A percentile compares a stretch with the other conserved stretches of the same genome.
phyloP scores from a whole-genome alignment of 2,113 vertebrate species.

The Emydura subglobosa region DNA sequence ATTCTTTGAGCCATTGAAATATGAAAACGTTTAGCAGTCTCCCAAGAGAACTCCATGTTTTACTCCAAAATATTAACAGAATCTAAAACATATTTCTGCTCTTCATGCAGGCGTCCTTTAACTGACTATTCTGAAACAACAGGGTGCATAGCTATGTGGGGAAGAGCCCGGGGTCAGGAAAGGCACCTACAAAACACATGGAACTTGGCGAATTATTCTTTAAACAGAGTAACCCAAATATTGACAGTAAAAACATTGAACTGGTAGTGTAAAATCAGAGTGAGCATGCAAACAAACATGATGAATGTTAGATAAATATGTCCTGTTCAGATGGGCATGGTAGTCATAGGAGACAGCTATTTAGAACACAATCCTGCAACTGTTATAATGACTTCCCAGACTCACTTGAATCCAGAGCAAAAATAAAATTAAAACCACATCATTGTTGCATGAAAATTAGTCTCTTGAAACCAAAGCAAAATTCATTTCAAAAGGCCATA shows the following conservation, averaged over 20 bases:
- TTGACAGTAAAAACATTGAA: slow-evolving; percentile 13
- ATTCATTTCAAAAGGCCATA: background rate
- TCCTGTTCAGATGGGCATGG: background rate
- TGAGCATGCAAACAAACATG: background rate
- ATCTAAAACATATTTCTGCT: background rate
- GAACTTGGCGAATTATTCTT: background rate
- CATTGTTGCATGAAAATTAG: background rate
- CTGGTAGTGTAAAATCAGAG: background rate
- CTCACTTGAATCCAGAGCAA: background rate
- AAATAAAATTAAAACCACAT: background rate
- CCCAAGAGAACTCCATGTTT: background rate
- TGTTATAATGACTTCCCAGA: background rate
- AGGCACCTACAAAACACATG: background rate
- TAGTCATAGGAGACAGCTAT: background rate
- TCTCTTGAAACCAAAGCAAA: background rate
- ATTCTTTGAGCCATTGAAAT: background rate
- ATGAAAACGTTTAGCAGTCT: no score
- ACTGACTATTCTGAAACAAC: background rate
- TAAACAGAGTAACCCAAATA: background rate
- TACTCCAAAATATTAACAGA: background rate
- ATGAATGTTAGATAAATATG: background rate
- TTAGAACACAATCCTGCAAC: background rate
- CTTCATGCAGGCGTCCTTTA: background rate
- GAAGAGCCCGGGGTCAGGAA: background rate
- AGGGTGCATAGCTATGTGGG: background rate